Base-by-base conservation (phyloP, 92 coral and sea anemone genomes). In the Porites lobata region DNA sequence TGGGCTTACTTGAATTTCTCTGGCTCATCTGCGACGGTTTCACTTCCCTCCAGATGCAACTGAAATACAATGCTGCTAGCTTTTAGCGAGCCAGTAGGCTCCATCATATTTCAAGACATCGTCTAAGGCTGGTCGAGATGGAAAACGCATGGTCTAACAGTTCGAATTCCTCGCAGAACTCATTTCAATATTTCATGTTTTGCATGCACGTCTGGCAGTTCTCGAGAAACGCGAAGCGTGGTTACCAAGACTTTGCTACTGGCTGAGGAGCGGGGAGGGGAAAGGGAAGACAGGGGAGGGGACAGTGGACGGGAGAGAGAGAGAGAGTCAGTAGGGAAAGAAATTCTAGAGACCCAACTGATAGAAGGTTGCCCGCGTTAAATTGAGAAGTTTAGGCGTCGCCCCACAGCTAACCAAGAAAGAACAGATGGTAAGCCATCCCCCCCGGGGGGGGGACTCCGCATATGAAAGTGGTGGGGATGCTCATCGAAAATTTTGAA, bases 41-140 rank as follows among this genome's bases (percentile, higher is more conserved):
- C 86, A 88, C 94, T 93, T 14, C 88, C 69, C 64, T 95, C 98
- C 50, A 95, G 96, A 72, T 93, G 93, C 75, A 95, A 83, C 76
- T 91, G 90, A 70, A 95, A 95, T 22, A 82, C 94, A 80, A 61
- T 54, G 24, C 47, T 38, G 47, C 85, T 79, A 88, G 84, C 79
- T 91, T 75, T 75, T 63, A 47, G 81, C 77, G 93, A 80, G 92
- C 91, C 85, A 57, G 84, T 57, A 17, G 96, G 95, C 91, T 91
- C 98, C 70, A 84, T 94, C 94, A 95, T 95, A 17, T 26, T 89
- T 80, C 56, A 79, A 50, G 54, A 29, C 15, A 69, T 81, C 59
- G 52, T 65, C 61, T 19, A 78, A 32, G 53, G 65, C 53, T 19
- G 80, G 50, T 12, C 4, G 73, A 62, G 73, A 52, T n/a, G 75